Evolutionary conservation across 2,888 invertebrate genomes (phyloP), one percentile per base, ranked within the genome.

Genomic region (Cephus sareptanus): DNA sequence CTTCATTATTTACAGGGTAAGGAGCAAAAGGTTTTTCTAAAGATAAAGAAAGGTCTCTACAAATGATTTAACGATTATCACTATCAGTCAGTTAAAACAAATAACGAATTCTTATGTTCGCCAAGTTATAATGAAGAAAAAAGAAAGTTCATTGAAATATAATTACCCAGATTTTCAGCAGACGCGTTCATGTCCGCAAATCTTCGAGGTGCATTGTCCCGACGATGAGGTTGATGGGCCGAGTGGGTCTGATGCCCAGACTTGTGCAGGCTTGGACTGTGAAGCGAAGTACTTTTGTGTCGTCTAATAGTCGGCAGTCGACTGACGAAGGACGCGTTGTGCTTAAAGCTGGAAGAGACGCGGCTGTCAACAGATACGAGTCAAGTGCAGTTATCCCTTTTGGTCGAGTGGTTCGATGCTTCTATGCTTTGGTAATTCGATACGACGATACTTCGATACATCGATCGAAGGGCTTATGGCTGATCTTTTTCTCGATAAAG

Each of bases 241-340:
- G 89, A 40, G 15, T 40, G 40, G 40, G 40, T 40, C 40, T 40
- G 40, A 23, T 40, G 40, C 23, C 40, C 40, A 15, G 40, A 83
- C 85, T 92, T 92, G 92, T 94, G 94, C 85, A 94, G 93, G 84
- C 95, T 95, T 73, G 96, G 96, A 80, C 96, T 95, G 91, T 96
- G 96, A 88, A 96, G 93, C 81, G 96, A 95, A 85, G 95, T 95
- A 90, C 95, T 95, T 92, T 96, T 96, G 93, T 96, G 95, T 71
- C 97, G 94, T 81, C 97, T 94, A 92, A 97, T 97, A 83, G 97
- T 97, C 87, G 97, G 97, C 92, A 97, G 94, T 86, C 97, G 95
- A 89, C 97, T 97, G 91, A 97, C 97, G 93, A 98, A 98, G 79
- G 97, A 97, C 86, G 97, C 96, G 93, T 97, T 97, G 94, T 97